These are phyloP conservation scores for Micrastur ruficollis DNA, from an alignment of 2,797 vertebrate species.

Conservation along the genomic window DNA sequence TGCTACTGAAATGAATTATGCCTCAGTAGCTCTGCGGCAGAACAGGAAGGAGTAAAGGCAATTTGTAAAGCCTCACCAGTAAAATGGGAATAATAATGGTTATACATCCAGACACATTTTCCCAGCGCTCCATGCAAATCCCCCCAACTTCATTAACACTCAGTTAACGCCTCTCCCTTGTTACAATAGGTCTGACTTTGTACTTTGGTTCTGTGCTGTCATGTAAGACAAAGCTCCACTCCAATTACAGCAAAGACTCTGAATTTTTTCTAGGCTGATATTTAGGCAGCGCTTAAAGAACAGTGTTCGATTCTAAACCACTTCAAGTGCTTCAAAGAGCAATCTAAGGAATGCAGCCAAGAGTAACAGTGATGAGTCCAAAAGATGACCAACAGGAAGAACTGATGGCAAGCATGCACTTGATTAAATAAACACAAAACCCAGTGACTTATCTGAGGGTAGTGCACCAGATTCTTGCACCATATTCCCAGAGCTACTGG, in stretches of 20 bases:
- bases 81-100: neutral
- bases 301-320: neutral
- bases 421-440: neutral
- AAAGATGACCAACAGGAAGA: neutral
- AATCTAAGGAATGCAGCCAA: neutral
- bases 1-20: neutral
- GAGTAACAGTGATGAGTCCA: neutral
- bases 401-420: neutral
- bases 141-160: neutral
- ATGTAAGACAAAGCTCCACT: neutral
- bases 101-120: fast-evolving
- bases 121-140: fast-evolving
- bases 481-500: neutral
- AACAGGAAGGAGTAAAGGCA: neutral
- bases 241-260: neutral
- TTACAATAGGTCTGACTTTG: neutral
- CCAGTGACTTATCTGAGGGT: neutral
- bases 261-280: neutral
- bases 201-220: neutral
- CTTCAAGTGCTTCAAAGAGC: neutral
- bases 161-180: neutral
- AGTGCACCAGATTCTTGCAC: neutral
- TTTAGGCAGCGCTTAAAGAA: neutral
- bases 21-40: neutral
- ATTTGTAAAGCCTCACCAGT: neutral